A percentile compares a stretch with the other conserved stretches of the same genome.
phyloP scores from a whole-genome alignment of 2,888 invertebrate genomes.

The Eilema caniola region DNA sequence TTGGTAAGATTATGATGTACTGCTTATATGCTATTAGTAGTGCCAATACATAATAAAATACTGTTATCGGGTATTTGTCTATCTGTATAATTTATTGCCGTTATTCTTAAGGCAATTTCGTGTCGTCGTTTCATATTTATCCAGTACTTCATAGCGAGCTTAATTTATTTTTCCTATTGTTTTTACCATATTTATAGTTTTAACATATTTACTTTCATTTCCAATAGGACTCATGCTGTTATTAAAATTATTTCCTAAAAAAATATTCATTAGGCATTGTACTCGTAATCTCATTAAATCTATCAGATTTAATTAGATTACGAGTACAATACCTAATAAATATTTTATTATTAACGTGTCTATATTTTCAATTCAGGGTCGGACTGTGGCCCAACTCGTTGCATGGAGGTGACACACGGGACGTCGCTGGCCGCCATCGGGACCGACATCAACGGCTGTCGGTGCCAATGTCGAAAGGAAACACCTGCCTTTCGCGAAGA shows the following conservation, averaged over 20 bases:
- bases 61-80: background rate
- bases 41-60: background rate
- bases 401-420: conserved; percentile 90
- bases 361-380: conserved; percentile 69
- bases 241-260: too few relatives aligned
- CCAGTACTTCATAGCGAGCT: too few relatives aligned
- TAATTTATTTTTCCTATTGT: too few relatives aligned
- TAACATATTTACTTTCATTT: too few relatives aligned
- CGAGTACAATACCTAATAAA: too few relatives aligned
- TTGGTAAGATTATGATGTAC: conserved; percentile 70
- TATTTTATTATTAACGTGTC: background rate
- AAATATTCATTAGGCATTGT: too few relatives aligned
- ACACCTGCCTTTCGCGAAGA: conserved; percentile 92
- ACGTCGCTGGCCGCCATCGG: conserved; percentile 84
- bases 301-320: too few relatives aligned
- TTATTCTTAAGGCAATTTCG: background rate
- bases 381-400: conserved; percentile 88
- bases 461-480: conserved; percentile 90
- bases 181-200: too few relatives aligned
- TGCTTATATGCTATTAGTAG: background rate
- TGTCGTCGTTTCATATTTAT: background rate
- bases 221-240: too few relatives aligned
- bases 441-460: conserved; percentile 81
- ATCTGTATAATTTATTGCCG: background rate
- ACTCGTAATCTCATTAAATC: too few relatives aligned